Evolutionary conservation across 1,140 invertebrate genomes (phyloP).

Genomic region (Pteromalus puparum): DNA sequence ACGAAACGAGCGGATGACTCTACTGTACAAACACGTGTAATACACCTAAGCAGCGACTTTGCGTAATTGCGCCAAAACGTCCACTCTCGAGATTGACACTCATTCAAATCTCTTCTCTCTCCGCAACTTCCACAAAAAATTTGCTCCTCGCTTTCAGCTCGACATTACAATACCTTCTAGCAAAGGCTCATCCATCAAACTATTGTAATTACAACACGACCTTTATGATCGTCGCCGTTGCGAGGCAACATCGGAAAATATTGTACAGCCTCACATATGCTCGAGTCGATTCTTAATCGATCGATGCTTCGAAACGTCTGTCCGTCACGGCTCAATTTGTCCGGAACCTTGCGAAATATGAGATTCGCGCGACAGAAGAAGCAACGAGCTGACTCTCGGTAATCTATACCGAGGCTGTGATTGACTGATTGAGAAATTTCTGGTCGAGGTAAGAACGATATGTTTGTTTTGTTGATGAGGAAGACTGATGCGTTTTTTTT

Average conservation of each 20-base stretch:
- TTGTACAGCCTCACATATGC: background rate
- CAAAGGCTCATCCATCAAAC: background rate
- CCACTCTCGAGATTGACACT: constrained; percentile 12
- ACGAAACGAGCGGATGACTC: constrained; percentile 27
- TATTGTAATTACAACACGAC: background rate
- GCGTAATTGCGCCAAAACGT: constrained; percentile 19
- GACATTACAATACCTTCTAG: background rate
- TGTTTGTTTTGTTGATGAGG: constrained; percentile 6
- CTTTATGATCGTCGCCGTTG: background rate
- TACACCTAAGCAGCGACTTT: constrained; percentile 5
- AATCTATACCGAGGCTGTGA: background rate
- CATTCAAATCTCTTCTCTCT: background rate
- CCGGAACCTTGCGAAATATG: background rate
- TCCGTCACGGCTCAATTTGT: background rate
- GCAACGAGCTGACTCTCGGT: background rate
- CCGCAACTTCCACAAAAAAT: background rate
- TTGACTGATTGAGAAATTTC: constrained; percentile 14
- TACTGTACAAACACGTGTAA: background rate
- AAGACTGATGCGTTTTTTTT: background rate
- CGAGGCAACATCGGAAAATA: background rate
- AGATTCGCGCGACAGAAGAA: background rate
- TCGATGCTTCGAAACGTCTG: background rate
- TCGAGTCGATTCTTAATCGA: background rate
- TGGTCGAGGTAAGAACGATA: background rate
- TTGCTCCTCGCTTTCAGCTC: background rate